Percentiles rank a stretch among this genome's conserved stretches.
These are phyloP conservation scores for Platycercus adscitus DNA, from an alignment of 2,113 vertebrate genomes.

Conservation along the genomic window DNA sequence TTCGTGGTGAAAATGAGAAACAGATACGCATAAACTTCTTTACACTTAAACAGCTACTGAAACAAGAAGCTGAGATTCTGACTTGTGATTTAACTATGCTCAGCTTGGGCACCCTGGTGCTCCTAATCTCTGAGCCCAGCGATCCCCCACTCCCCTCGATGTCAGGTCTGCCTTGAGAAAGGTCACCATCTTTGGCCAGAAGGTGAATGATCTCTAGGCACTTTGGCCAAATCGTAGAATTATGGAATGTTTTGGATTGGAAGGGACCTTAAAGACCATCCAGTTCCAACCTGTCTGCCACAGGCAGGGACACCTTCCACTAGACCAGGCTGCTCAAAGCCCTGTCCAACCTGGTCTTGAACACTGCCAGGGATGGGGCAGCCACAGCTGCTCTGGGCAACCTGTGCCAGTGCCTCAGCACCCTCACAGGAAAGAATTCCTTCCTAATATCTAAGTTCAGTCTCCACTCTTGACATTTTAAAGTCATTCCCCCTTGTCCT, in stretches of 20 bases:
- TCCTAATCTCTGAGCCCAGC: neutral
- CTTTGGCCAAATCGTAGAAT: neutral
- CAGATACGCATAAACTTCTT: neutral
- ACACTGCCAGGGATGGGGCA: neutral
- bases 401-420: neutral
- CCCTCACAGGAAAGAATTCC: neutral
- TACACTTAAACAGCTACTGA: fast-evolving
- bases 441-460: neutral
- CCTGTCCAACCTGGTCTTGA: neutral
- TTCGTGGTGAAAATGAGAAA: slow-evolving; percentile 33
- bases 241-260: neutral
- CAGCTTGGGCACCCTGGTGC: neutral
- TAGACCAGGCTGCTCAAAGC: neutral
- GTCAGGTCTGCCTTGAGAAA: neutral
- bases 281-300: neutral
- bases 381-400: neutral
- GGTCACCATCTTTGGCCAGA: neutral
- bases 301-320: neutral
- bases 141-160: fast-evolving
- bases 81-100: neutral
- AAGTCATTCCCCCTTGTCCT: neutral
- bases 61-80: neutral
- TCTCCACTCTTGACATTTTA: neutral
- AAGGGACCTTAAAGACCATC: neutral
- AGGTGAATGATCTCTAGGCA: neutral